Base-by-base conservation (phyloP, 2,888 invertebrate genomes). In the Pseudanteris insignis region DNA sequence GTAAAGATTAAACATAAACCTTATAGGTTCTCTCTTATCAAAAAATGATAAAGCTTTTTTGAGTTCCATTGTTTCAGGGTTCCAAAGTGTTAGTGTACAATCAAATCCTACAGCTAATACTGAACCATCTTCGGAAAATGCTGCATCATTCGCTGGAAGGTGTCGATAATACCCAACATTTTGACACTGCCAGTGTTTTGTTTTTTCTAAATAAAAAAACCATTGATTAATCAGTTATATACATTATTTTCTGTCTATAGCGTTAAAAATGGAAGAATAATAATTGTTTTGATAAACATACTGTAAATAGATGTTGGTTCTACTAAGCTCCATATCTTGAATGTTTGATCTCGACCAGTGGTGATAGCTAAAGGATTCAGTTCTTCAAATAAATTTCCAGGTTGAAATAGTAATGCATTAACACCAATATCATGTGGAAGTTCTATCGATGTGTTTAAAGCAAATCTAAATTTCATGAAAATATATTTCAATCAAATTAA, bases 121-220 rank as follows among this genome's bases (percentile, higher is more conserved):
- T 0, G 91, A 90, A n/a, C 90, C 90, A 77, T 92, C 92, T 51
- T 84, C 82, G 0, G 90, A 88, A 78, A 91, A 91, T 32, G 84
- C 84, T 1, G 87, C 81, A 28, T 84, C 83, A 11, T 83, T 82
- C 12, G 87, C 83, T 0, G 83, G 76, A 10, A 86, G 74, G 63
- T 86, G 81, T 40, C 86, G 83, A 69, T 89, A 91, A 51, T 81
- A 84, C 0, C 87, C 87, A 12, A 85, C 81, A 15, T 84, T 85
- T 21, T 85, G 82, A 72, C 89, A 89, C 51, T 77, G 82, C 91
- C 92, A 92, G 55, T 83, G 82, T 41, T 79, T 80, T n/a, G 81
- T 81, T 47, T 82, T 81, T 65, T 82, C 86, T 85, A 12, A 12
- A 30, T 7, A 12, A 30, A 12, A 30, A 30, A 11, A 48, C 74